These are phyloP conservation scores for Pachycephala philippinensis DNA, from an alignment of 2,113 vertebrate species.

Conservation along the genomic window DNA sequence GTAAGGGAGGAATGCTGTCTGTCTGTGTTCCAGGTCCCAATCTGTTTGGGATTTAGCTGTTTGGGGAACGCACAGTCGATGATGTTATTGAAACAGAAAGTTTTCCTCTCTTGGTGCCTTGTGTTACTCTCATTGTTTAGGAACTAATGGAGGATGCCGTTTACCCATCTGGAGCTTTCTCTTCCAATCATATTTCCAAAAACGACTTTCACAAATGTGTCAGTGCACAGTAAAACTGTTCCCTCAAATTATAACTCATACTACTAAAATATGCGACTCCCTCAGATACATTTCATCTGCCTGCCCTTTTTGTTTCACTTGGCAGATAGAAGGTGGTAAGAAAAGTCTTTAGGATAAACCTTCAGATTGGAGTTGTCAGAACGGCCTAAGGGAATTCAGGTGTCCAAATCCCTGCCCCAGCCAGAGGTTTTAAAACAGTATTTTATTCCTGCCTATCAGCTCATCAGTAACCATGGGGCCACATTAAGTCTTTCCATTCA, in stretches of 20 bases:
- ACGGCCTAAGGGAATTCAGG: constrained; percentile 25
- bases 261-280: background rate
- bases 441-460: constrained; percentile 41
- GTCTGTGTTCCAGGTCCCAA: background rate
- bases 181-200: background rate
- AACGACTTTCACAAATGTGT: background rate
- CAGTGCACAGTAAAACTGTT: background rate
- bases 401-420: constrained; percentile 12
- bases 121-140: background rate
- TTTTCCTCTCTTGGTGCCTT: background rate
- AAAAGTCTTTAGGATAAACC: background rate
- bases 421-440: background rate
- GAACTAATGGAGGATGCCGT: background rate
- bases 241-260: background rate
- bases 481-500: constrained; percentile 32
- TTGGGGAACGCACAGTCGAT: background rate
- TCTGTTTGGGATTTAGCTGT: background rate
- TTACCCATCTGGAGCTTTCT: background rate
- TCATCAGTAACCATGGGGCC: background rate
- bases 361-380: constrained; percentile 16
- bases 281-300: background rate
- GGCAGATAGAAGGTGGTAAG: background rate
- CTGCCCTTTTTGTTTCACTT: constrained; percentile 22
- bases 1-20: background rate
- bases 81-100: background rate